Evolutionary conservation across 2,113 vertebrate species (phyloP).

Genomic region (Rhinoderma darwinii): DNA sequence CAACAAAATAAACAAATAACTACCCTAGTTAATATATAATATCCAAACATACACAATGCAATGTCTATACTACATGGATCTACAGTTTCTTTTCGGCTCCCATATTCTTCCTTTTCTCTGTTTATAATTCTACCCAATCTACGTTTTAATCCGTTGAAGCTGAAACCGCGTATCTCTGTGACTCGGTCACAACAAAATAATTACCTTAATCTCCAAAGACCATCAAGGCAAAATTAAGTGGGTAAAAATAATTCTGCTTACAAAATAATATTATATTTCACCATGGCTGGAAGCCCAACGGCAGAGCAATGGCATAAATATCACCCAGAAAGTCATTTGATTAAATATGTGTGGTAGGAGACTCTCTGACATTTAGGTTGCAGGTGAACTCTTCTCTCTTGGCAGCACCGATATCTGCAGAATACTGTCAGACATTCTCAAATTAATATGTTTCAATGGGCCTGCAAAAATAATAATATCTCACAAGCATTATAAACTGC

Average conservation of each 20-base stretch:
- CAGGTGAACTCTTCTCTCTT: conserved; percentile 32
- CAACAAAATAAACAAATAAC: not conserved
- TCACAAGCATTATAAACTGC: not conserved
- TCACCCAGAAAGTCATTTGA: conserved; percentile 6
- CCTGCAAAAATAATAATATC: not conserved
- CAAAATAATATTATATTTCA: not conserved
- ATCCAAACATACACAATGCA: not conserved
- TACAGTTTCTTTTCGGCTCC: not conserved
- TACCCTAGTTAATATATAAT: not conserved
- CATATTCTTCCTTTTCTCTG: not conserved
- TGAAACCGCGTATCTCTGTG: not conserved
- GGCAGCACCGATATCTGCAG: not conserved
- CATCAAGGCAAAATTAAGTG: not conserved
- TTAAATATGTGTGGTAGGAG: not conserved
- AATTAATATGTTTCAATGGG: not conserved
- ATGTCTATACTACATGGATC: not conserved
- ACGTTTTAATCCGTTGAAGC: not conserved
- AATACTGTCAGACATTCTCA: conserved; percentile 13
- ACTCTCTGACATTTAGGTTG: conserved; percentile 37
- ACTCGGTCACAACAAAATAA: conserved; percentile 10
- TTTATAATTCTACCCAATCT: not conserved
- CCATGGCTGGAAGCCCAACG: not conserved
- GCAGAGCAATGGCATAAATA: conserved; percentile 11
- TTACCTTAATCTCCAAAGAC: conserved; percentile 15
- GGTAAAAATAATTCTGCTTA: conserved; percentile 22